phyloP scores from a whole-genome alignment of 2,888 invertebrate species.

The Thecophora atra region DNA sequence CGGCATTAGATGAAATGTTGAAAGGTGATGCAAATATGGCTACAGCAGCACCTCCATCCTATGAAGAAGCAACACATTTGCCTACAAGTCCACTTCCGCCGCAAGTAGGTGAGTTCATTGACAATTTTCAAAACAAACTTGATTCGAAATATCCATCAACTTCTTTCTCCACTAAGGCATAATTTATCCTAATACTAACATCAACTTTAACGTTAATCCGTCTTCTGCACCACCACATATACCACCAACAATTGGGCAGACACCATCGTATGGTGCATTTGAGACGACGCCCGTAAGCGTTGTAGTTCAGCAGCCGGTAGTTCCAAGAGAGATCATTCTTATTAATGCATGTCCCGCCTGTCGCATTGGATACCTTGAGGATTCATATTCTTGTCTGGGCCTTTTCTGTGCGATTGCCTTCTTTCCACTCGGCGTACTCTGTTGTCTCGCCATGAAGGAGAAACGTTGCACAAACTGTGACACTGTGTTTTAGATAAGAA shows the following conservation, averaged over 20 bases:
- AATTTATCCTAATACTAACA: conserved; percentile 42
- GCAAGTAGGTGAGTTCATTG: conserved; percentile 43
- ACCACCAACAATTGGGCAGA: conserved; percentile 49
- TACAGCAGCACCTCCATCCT: conserved; percentile 43
- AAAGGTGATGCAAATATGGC: conserved; percentile 20
- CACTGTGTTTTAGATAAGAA: conserved; percentile 71
- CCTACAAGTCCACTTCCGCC: conserved; percentile 43
- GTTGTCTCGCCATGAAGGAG: conserved; percentile 85
- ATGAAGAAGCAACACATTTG: conserved; percentile 46
- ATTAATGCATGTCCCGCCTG: conserved; percentile 91
- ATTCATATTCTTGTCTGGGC: conserved; percentile 86
- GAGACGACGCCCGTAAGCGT: conserved; percentile 71
- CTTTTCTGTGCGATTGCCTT: conserved; percentile 72
- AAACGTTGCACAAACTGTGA: conserved; percentile 89
- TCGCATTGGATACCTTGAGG: conserved; percentile 85
- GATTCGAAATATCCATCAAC: neutral
- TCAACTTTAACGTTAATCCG: neutral
- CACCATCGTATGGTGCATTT: conserved; percentile 67
- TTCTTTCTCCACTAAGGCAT: conserved; percentile 36
- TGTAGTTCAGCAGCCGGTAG: conserved; percentile 66
- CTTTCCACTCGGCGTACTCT: conserved; percentile 87
- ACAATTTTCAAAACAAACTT: neutral
- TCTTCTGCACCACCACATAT: conserved; percentile 47
- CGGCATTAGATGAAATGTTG: conserved; percentile 10
- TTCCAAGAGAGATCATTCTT: conserved; percentile 80